Conservation (phyloP, 1,140 invertebrate species). For the Drosophila setifemur region DNA sequence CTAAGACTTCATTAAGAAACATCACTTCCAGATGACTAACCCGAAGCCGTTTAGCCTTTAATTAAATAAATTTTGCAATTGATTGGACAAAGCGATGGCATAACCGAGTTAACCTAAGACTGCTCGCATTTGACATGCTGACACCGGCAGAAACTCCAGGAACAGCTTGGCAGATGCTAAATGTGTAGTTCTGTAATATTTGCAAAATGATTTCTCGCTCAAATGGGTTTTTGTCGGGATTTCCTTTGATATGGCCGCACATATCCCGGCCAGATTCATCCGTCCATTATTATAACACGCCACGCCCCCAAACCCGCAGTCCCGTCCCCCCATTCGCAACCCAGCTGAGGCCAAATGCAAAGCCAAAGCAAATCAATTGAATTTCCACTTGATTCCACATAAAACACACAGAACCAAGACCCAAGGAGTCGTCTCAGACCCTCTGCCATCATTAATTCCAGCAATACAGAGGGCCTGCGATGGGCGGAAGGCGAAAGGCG, state of each 20-base stretch:
- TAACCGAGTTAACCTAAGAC: conserved; percentile 18
- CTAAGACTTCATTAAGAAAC: conserved; percentile 31
- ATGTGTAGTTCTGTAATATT: conserved; percentile 40
- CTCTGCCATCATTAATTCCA: conserved; percentile 70
- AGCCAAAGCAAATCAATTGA: conserved; percentile 78
- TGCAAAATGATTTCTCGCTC: conserved; percentile 57
- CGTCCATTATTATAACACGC: conserved; percentile 55
- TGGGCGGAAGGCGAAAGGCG: not conserved
- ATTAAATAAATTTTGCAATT: conserved; percentile 49
- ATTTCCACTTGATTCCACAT: conserved; percentile 78
- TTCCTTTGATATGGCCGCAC: conserved; percentile 56
- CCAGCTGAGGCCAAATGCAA: conserved; percentile 25
- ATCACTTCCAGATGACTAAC: conserved; percentile 27
- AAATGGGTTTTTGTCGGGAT: conserved; percentile 54
- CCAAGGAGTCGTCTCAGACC: conserved; percentile 20
- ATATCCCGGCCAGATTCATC: conserved; percentile 38
- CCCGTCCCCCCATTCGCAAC: not conserved
- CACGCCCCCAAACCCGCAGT: conserved; percentile 13
- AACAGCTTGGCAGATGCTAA: conserved; percentile 4
- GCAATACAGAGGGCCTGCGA: conserved; percentile 51
- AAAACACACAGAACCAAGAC: conserved; percentile 53
- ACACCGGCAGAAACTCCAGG: conserved; percentile 38
- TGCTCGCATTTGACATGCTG: conserved; percentile 37
- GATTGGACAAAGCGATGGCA: conserved; percentile 45
- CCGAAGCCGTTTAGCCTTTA: conserved; percentile 11